Base-by-base conservation (phyloP, 2,113 vertebrate species). In the Pipa parva region DNA sequence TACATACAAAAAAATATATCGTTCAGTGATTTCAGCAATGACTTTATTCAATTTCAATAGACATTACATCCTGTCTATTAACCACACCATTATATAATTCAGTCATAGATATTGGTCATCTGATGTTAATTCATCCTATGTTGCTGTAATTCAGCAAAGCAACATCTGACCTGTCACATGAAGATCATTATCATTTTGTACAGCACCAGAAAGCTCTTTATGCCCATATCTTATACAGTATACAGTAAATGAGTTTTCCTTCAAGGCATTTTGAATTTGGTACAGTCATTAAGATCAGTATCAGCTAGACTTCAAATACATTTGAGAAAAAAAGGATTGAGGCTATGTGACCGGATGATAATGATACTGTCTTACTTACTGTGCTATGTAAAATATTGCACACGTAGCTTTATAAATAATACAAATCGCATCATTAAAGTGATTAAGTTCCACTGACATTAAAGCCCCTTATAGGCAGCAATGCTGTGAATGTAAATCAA, bases 41-140 rank as follows among this genome's bases (percentile, higher is more conserved):
- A 49, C 46, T 49, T 49, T 20, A 49, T 20, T 22, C 21, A 4
- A 6, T 49, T 13, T 22, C 21, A 24, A 20, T 12, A 22, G 18
- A 49, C 46, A 22, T 49, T 49, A 1, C 46, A 2, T 20, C 20
- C 46, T 49, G 46, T 22, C 46, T 49, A 13, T 24, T 49, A 1
- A 12, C 46, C 18, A 22, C 18, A 20, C 46, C 21, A 24, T 49
- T 49, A 49, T 49, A 49, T 49, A 49, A 49, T 49, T 49, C 46
- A 49, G 46, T 21, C 46, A 4, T 20, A 24, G 21, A 8, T 49
- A 49, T 18, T 20, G 20, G 46, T 49, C 46, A 49, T 49, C 46
- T 49, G 46, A 49, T 49, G 46, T 49, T 20, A 49, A 49, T 49
- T 49, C 46, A 49, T 20, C 46, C 46, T 49, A 49, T 24, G 46